Conservation (phyloP, 2,113 vertebrate genomes). For the Eretmochelys imbricata region DNA sequence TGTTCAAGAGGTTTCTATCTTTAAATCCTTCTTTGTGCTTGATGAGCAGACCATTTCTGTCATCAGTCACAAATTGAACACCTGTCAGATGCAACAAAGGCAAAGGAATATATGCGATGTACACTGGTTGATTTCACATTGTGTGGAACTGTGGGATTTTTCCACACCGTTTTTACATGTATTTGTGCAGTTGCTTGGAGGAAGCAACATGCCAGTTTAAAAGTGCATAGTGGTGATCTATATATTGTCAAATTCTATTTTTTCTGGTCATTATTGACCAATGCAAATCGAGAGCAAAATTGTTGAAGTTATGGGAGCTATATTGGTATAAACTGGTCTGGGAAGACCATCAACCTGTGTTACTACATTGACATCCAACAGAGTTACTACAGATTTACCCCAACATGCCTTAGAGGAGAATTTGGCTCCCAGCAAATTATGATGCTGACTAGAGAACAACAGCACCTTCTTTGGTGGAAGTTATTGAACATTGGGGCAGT, state of each 20-base stretch:
- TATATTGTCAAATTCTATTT: background rate
- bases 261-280: conserved; percentile 16
- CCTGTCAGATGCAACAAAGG: conserved; percentile 19
- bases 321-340: background rate
- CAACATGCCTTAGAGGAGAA: background rate
- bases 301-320: conserved; percentile 24
- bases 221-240: conserved; percentile 33
- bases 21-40: conserved; percentile 17
- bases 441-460: conserved; percentile 20
- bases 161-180: conserved; percentile 51
- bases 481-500: conserved; percentile 21
- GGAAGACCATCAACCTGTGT: conserved; percentile 33
- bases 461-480: conserved; percentile 23
- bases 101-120: conserved; percentile 9
- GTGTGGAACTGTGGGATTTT: conserved; percentile 55
- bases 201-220: conserved; percentile 46
- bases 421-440: background rate
- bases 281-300: conserved; percentile 14
- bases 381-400: conserved; percentile 38
- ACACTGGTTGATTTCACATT: conserved; percentile 51
- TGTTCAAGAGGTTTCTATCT: conserved; percentile 29
- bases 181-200: conserved; percentile 61
- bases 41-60: conserved; percentile 4
- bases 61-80: background rate
- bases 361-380: conserved; percentile 1